Percentiles rank a stretch among this genome's conserved stretches.
Conservation (phyloP, 2,113 vertebrate genomes). For the Salvelinus fontinalis region DNA sequence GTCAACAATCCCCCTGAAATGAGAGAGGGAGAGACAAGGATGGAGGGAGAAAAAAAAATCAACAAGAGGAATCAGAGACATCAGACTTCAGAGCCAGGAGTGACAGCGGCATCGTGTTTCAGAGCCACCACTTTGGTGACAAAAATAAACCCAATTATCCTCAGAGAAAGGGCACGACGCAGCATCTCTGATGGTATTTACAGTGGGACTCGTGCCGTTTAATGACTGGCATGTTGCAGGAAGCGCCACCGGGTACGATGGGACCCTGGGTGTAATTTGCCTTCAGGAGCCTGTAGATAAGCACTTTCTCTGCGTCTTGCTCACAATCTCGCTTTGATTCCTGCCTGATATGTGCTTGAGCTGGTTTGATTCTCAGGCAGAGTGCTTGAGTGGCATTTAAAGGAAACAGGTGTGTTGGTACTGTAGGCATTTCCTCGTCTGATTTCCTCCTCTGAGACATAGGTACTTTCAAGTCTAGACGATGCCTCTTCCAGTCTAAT, state of each 20-base stretch:
- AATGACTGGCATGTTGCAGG: slow-evolving; percentile 51
- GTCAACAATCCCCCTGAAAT: slow-evolving; percentile 83
- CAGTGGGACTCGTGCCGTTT: slow-evolving; percentile 43
- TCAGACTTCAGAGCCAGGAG: slow-evolving; percentile 70
- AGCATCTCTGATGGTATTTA: slow-evolving; percentile 52
- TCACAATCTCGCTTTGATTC: slow-evolving; percentile 1
- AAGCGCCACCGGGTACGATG: slow-evolving; percentile 37
- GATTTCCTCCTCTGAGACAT: background rate
- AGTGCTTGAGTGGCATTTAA: slow-evolving; percentile 11
- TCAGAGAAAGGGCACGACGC: slow-evolving; percentile 53
- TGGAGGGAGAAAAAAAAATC: slow-evolving; percentile 2
- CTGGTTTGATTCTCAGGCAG: slow-evolving; percentile 13
- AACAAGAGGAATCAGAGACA: slow-evolving; percentile 64
- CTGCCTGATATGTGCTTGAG: slow-evolving; percentile 23
- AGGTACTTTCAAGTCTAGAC: background rate
- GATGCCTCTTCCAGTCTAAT: slow-evolving; percentile 17
- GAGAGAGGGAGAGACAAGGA: slow-evolving; percentile 36
- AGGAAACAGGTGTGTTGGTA: slow-evolving; percentile 2
- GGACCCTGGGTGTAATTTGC: slow-evolving; percentile 43
- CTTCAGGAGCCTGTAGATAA: slow-evolving; percentile 39
- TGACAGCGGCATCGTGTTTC: slow-evolving; percentile 68
- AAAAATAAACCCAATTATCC: slow-evolving; percentile 77
- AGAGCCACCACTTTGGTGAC: slow-evolving; percentile 64
- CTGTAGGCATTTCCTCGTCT: background rate
- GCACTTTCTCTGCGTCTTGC: slow-evolving; percentile 13